Evolutionary conservation across 2,113 vertebrate genomes (phyloP), one percentile per base, ranked within the genome.

Genomic region (Gavia stellata): DNA sequence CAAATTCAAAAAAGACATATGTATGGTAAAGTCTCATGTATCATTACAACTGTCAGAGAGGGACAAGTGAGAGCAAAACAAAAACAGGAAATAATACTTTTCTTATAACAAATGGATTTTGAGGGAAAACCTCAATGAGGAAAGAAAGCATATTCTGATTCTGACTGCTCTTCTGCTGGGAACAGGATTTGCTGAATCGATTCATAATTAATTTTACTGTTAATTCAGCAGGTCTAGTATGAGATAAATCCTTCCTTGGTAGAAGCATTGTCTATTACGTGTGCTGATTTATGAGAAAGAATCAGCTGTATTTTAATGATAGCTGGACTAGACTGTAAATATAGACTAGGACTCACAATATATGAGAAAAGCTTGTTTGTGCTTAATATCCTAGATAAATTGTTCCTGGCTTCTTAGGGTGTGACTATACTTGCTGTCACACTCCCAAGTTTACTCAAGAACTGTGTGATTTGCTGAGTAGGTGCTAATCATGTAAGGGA

Each of bases 301-400:
- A 75, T 94, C 38, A 61, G 33, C 50, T 90, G 21, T 50, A 81
- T 68, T 94, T 94, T 79, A 75, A 56, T 53, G 61, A 68, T 42
- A 81, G 45, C 23, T 81, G 58, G n/a, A 56, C 63, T 96, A 81
- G 66, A 47, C 34, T 66, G 42, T 63, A 86, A 78, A 42, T 78
- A 31, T 13, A 70, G n/a, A 33, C 44, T 63, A 65, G 50, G 34
- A 58, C 56, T 66, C 44, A 58, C 33, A 86, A n/a, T 34, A 34
- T 58, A 78, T 55, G 36, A 91, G 73, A 81, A 90, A 81, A 95
- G 23, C n/a, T 95, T 9, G 0, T 93, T 97, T 94, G 63, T 85
- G 72, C 81, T 77, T 86, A 92, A 68, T 67, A 81, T 93, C 82
- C 38, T 86, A 89, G 62, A 90, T 80, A 88, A 94, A 94, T 94